A percentile compares a stretch with the other conserved stretches of the same genome.
Evolutionary conservation across 1,140 invertebrate genomes (phyloP).

Genomic region (Polypedilum pembai): DNA sequence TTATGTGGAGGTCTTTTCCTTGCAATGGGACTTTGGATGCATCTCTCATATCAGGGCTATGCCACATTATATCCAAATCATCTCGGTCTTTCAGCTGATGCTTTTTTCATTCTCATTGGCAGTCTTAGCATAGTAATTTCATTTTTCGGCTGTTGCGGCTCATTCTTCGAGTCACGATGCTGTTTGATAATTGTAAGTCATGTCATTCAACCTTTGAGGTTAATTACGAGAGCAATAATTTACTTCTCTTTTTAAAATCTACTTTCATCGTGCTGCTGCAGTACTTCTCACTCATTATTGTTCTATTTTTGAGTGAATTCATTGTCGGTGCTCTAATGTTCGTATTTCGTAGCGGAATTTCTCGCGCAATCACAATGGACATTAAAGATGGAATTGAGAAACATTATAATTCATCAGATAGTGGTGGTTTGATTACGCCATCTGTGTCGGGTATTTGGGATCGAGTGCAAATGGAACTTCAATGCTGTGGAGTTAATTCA

Average conservation of each 20-base stretch:
- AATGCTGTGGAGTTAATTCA: constrained; percentile 76
- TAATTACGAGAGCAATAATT: constrained; percentile 15
- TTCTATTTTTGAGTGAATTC: constrained; percentile 72
- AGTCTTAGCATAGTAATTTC: constrained; percentile 62
- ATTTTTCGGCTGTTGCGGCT: constrained; percentile 73
- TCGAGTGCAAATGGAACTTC: constrained; percentile 64
- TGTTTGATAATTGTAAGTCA: constrained; percentile 63
- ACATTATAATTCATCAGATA: constrained; percentile 58
- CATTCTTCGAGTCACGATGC: constrained; percentile 71
- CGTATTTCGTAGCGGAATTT: constrained; percentile 62
- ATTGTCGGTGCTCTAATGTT: constrained; percentile 68
- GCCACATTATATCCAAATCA: constrained; percentile 63
- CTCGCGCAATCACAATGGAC: constrained; percentile 56
- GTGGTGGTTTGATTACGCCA: constrained; percentile 47
- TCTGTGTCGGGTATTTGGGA: constrained; percentile 63
- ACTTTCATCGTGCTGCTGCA: constrained; percentile 40
- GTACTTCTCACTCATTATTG: constrained; percentile 77
- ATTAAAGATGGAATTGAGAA: constrained; percentile 58
- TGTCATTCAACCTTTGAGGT: background rate
- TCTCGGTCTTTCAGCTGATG: constrained; percentile 59
- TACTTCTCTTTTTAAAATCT: constrained; percentile 32
- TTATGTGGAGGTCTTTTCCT: constrained; percentile 66
- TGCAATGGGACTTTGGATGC: constrained; percentile 65
- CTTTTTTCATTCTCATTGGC: constrained; percentile 59
- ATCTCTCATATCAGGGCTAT: constrained; percentile 61